Evolutionary conservation across 1,140 invertebrate species (phyloP), one percentile per base, ranked within the genome.

Genomic region (Drosophila prosaltans): DNA sequence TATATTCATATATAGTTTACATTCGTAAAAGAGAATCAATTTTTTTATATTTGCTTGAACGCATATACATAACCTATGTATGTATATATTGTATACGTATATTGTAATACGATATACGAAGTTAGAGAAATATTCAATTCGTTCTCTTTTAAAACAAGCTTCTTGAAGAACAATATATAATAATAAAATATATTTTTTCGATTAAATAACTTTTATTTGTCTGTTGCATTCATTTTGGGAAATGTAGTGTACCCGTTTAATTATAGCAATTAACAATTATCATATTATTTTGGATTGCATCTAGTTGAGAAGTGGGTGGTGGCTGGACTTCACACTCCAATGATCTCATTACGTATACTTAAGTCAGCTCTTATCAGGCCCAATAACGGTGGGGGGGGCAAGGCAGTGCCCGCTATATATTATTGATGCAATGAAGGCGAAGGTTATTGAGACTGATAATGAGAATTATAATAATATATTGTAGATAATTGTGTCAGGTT

Each of bases 301-400:
- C 57, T 59, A 16, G 16, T 26, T 59, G 57, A 10, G 32, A 39
- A 32, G 57, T 59, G 57, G 32, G 32, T 24, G 55, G 55, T 6
- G 32, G 57, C 16, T 59, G 57, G 57, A 59, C 57, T 40, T 59
- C 57, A 59, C 57, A 59, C 32, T 59, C 10, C 16, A 59, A 16
- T 59, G 57, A 59, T 59, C 57, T 59, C 57, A 59, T 59, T 59
- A 59, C 57, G 57, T 59, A 59, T 40, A 39, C 10, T 59, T 24
- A 59, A 39, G 16, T 59, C 21, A 40, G 28, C 6, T 59, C 57
- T 59, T 59, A 59, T 59, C 57, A 40, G 57, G 32, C 32, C 1
- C 1, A 36, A 36, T 4, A 4, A 5, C 3, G 3, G 9, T 26
- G 45, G 45, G 45, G 3, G 6, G 21, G 45, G 45, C 45, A 24